Percentiles rank a stretch among this genome's conserved stretches.
phyloP scores from a whole-genome alignment of 2,113 vertebrate species.

The Hyperopisus bebe region DNA sequence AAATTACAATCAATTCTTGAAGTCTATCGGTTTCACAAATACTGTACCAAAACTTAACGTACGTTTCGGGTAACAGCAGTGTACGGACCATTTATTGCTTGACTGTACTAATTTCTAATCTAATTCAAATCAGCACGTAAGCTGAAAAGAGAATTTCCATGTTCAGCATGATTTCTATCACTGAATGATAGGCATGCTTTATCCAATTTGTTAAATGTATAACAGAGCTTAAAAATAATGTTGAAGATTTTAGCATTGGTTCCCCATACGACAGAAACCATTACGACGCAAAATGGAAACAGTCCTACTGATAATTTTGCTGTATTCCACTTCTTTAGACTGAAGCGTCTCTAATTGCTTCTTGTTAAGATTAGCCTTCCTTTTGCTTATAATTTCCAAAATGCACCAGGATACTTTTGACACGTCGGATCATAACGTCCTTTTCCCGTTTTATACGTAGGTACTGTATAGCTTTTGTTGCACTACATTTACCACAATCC shows the following conservation, averaged over 20 bases:
- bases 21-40: neutral
- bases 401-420: neutral
- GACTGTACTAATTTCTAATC: neutral
- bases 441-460: neutral
- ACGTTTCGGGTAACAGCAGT: neutral
- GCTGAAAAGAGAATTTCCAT: neutral
- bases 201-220: neutral
- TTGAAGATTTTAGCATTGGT: neutral
- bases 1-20: neutral
- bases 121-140: neutral
- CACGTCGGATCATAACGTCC: neutral
- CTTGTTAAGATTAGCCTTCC: neutral
- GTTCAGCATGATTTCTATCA: neutral
- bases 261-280: neutral
- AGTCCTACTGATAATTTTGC: neutral
- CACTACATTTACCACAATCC: conserved; percentile 38
- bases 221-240: neutral
- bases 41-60: neutral
- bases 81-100: neutral
- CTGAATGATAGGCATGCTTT: neutral
- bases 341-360: neutral
- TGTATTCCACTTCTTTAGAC: neutral
- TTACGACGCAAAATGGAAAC: neutral
- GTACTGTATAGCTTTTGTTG: neutral
- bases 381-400: neutral